Evolutionary conservation across 37 sponge, comb jelly and placozoan species (phyloP).

Genomic region (Crambe crambe): DNA sequence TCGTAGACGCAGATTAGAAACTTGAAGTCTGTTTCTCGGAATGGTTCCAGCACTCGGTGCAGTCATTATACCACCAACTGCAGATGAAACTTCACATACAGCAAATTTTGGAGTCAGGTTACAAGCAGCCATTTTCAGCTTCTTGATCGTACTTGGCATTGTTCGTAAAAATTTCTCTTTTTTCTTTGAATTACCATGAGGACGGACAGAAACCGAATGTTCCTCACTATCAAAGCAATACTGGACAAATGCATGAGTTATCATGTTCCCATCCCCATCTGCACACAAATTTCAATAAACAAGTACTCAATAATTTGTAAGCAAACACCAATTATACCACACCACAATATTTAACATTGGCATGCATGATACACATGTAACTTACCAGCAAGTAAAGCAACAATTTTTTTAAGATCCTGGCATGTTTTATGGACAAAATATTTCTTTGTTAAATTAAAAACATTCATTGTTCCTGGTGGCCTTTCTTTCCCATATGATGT

Average conservation of each 20-base stretch:
- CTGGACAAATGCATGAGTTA: conserved; percentile 5
- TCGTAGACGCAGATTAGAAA: background rate
- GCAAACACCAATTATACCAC: too few relatives aligned
- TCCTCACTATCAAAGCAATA: conserved; percentile 6
- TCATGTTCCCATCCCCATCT: too few relatives aligned
- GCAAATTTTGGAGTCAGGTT: conserved; percentile 1
- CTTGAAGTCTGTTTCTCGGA: conserved; percentile 4
- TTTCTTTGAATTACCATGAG: conserved; percentile 27
- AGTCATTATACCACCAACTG: conserved; percentile 10
- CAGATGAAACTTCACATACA: background rate
- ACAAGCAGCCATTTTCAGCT: background rate
- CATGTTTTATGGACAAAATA: too few relatives aligned
- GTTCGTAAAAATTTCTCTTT: conserved; percentile 20
- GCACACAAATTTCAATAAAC: too few relatives aligned
- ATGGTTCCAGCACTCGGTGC: conserved; percentile 20
- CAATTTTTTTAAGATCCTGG: too few relatives aligned
- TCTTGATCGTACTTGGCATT: conserved; percentile 16
- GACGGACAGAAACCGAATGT: background rate
- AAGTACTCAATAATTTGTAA: too few relatives aligned
- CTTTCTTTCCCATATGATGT: too few relatives aligned
- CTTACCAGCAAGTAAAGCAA: too few relatives aligned
- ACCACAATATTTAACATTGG: too few relatives aligned
- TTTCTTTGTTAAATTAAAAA: too few relatives aligned
- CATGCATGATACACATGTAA: too few relatives aligned
- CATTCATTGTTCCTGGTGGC: too few relatives aligned